These are phyloP conservation scores for Montipora foliosa DNA, from an alignment of 64 coral and sea anemone species.

Conservation along the genomic window DNA sequence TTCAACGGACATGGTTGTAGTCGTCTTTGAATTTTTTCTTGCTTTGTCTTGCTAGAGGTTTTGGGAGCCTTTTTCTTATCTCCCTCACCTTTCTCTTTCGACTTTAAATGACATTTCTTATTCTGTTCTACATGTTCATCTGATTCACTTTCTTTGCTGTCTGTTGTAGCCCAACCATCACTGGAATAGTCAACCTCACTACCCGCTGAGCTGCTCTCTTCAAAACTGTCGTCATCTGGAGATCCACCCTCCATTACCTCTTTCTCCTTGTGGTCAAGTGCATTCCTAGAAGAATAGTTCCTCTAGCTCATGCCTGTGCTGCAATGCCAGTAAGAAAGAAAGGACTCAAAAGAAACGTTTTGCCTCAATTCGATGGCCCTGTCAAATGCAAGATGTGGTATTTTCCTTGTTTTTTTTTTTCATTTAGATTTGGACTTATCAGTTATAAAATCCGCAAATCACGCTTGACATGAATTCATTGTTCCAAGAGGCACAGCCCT, in stretches of 20 bases:
- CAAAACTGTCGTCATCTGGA: background rate
- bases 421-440: too few relatives aligned
- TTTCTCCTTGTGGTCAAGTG: background rate
- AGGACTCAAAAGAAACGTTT: background rate
- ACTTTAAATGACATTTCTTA: background rate
- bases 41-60: background rate
- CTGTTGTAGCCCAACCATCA: background rate
- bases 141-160: background rate
- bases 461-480: too few relatives aligned
- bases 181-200: background rate
- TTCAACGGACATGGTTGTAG: background rate
- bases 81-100: too few relatives aligned
- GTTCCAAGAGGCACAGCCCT: too few relatives aligned
- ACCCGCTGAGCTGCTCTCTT: background rate
- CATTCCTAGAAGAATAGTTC: background rate
- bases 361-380: too few relatives aligned
- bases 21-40: background rate
- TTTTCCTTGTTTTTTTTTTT: too few relatives aligned
- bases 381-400: too few relatives aligned
- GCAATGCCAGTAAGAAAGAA: background rate
- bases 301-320: background rate
- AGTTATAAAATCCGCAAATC: too few relatives aligned
- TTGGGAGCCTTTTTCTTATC: background rate
- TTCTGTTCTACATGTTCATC: background rate
- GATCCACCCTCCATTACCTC: background rate